Conservation (phyloP, 2,888 invertebrate species). For the Catonia carolina region DNA sequence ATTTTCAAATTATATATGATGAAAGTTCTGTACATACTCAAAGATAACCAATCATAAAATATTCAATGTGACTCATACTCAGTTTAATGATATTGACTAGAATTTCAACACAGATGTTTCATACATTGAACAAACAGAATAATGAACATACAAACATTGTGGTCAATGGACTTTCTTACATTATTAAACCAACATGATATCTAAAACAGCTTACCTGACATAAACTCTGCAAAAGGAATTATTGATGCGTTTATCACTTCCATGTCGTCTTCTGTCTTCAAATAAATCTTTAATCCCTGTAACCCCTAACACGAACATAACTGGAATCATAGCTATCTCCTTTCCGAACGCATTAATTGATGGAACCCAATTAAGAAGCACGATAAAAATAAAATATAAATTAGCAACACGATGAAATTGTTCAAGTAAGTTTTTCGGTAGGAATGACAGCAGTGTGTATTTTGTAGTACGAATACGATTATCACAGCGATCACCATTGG, state of each 20-base stretch:
- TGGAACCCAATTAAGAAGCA: conserved; percentile 92
- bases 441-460: conserved; percentile 86
- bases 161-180: too few species aligned
- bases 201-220: conserved; percentile 66
- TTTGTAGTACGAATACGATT: conserved; percentile 90
- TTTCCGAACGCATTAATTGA: conserved; percentile 91
- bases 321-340: conserved; percentile 91
- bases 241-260: conserved; percentile 90
- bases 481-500: conserved; percentile 71
- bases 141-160: too few species aligned
- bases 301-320: conserved; percentile 87
- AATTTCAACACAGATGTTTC: too few species aligned
- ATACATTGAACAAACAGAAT: too few species aligned
- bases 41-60: too few species aligned
- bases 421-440: conserved; percentile 93
- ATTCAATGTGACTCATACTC: too few species aligned
- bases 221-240: conserved; percentile 87
- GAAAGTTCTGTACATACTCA: too few species aligned
- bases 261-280: conserved; percentile 83
- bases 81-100: too few species aligned
- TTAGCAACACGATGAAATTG: conserved; percentile 97
- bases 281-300: conserved; percentile 93
- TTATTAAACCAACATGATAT: too few species aligned
- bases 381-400: conserved; percentile 95
- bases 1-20: too few species aligned